Evolutionary conservation across 2,113 vertebrate genomes (phyloP), one percentile per base, ranked within the genome.

Genomic region (Asarcornis scutulata): DNA sequence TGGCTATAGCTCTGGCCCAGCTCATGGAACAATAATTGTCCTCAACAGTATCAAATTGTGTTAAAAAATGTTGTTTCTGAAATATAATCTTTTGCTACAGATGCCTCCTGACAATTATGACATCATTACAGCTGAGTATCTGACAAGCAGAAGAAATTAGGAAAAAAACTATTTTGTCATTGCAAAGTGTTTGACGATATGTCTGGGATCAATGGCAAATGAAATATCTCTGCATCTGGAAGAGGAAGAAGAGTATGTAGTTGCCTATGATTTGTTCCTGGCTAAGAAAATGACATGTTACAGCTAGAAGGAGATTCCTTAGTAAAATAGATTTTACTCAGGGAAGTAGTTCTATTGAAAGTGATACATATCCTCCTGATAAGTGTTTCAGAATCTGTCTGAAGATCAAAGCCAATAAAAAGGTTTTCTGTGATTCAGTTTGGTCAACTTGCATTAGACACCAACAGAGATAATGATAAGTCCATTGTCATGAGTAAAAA

Each of bases 41-140:
- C 36, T 72, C 46, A 72, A 27, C 11, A 32, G 9, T 59, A 40
- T n/a, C 17, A 82, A 46, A n/a, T 93, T 91, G 25, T 62, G 80
- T 83, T 60, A 40, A 11, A 60, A 56, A 53, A 56, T 13, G 38
- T 58, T 75, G 14, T 36, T 92, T 84, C 44, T 81, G 60, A 46
- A 46, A 46, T 20, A 46, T 46, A 20, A 20, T 46, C 18, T 46
- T 46, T 46, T 91, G 11, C 63, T 84, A 60, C 13, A 16, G 64
- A 58, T 25, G 42, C 27, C 73, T 80, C 23, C n/a, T 92, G 82
- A 88, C 74, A 90, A 77, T 82, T 95, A 40, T 91, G 91, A 79
- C 69, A 86, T 74, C 17, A 83, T 15, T 18, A 23, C 74, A 94
- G 79, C 80, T 96, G 83, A 82, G 58, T 84, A 81, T 88, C 42